Percentiles rank a stretch among this genome's conserved stretches.
These are phyloP conservation scores for Andricus grossulariae DNA, from an alignment of 1,140 invertebrate genomes.

Conservation along the genomic window DNA sequence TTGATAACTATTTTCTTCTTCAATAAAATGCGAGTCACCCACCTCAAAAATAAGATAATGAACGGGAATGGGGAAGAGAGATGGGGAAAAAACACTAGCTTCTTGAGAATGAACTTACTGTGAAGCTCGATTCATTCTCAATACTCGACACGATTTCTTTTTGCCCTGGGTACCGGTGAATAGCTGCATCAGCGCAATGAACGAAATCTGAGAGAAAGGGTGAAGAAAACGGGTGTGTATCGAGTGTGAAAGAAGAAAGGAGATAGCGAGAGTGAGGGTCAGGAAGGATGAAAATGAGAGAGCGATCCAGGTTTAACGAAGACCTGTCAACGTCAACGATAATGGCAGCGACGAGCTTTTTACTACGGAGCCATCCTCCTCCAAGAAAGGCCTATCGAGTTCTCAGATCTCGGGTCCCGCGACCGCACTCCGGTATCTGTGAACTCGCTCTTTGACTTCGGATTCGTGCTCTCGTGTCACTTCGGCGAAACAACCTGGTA, in stretches of 20 bases:
- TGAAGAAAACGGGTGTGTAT: neutral
- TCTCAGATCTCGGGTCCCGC: conserved; percentile 23
- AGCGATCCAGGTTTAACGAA: conserved; percentile 37
- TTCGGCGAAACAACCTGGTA: conserved; percentile 10
- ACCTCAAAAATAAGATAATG: conserved; percentile 35
- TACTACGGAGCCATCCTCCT: conserved; percentile 24
- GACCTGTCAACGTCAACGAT: conserved; percentile 39
- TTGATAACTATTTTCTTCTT: too few species aligned
- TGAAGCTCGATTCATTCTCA: conserved; percentile 4
- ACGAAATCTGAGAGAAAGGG: conserved; percentile 20
- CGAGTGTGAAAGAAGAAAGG: conserved; percentile 9
- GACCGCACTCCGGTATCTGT: conserved; percentile 27
- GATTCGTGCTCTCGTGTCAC: conserved; percentile 29
- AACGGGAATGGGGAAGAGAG: conserved; percentile 38
- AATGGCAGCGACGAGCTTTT: conserved; percentile 31
- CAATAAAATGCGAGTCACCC: neutral
- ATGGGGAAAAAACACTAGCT: neutral
- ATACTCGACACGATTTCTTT: neutral
- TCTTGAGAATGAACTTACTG: conserved; percentile 5
- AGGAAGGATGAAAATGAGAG: conserved; percentile 29
- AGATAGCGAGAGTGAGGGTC: conserved; percentile 12
- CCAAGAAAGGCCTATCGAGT: conserved; percentile 24
- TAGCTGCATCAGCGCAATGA: neutral
- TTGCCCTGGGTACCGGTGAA: neutral
- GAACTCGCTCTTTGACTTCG: conserved; percentile 25